These are phyloP conservation scores for Sigmodon hispidus DNA, from an alignment of 2,113 vertebrate genomes.

Conservation along the genomic window DNA sequence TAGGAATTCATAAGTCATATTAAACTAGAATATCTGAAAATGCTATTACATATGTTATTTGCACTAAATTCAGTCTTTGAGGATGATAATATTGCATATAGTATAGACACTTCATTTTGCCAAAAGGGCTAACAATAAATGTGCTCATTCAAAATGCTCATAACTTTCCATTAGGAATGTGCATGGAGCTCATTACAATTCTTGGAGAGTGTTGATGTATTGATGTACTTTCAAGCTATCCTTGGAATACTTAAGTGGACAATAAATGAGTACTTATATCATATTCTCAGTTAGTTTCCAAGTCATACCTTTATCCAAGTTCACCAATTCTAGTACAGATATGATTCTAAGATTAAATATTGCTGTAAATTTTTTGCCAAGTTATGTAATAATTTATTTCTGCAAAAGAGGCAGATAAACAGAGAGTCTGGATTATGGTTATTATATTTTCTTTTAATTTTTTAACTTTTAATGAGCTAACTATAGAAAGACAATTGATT, in stretches of 20 bases:
- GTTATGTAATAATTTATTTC: neutral
- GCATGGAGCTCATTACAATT: neutral
- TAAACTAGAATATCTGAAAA: neutral
- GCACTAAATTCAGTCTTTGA: neutral
- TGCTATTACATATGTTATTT: neutral
- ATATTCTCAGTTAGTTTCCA: neutral
- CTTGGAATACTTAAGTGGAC: rapidly evolving
- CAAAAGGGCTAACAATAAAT: neutral
- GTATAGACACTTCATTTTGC: neutral
- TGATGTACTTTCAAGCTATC: neutral
- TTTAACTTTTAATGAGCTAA: no score
- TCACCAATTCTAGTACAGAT: neutral
- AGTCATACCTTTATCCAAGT: neutral
- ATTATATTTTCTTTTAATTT: no score
- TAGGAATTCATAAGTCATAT: neutral
- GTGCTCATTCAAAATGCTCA: neutral
- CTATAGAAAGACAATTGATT: no score
- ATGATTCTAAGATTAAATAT: neutral
- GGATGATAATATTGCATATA: neutral
- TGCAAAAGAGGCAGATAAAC: no score
- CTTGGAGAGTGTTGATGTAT: neutral
- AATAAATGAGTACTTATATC: neutral
- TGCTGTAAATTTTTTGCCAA: neutral
- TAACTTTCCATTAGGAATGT: neutral
- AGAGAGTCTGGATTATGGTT: no score